These are phyloP conservation scores for Meandrusa payeni DNA, from an alignment of 2,888 invertebrate species.

Conservation along the genomic window DNA sequence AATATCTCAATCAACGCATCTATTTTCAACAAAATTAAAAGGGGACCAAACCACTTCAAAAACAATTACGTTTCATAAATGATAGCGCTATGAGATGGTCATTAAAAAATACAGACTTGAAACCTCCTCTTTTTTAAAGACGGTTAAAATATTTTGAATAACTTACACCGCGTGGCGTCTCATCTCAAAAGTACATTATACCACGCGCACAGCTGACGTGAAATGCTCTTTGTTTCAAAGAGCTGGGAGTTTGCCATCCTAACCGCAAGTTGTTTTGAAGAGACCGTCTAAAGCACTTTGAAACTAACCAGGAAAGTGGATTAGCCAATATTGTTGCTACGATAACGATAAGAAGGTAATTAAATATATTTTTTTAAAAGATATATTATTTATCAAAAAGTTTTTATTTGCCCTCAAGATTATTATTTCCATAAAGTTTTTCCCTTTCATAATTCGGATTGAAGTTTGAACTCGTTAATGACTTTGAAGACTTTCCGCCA, in stretches of 20 bases:
- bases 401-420: too few relatives aligned
- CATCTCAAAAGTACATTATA: conserved; percentile 1
- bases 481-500: conserved; percentile 6
- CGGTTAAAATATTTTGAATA: too few relatives aligned
- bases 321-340: too few relatives aligned
- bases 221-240: conserved; percentile 15
- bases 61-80: too few relatives aligned
- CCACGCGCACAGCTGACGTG: not conserved
- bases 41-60: too few relatives aligned
- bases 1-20: too few relatives aligned
- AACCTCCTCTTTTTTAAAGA: too few relatives aligned
- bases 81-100: too few relatives aligned
- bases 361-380: too few relatives aligned
- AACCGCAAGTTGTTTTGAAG: conserved; percentile 11
- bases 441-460: not conserved
- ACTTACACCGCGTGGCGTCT: not conserved
- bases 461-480: conserved; percentile 17
- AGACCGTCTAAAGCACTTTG: conserved; percentile 2
- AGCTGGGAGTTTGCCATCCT: conserved; percentile 8
- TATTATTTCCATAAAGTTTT: conserved; percentile 2
- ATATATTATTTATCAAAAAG: not conserved
- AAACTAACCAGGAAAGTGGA: not conserved
- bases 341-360: too few relatives aligned
- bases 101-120: too few relatives aligned
- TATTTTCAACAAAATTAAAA: too few relatives aligned